Percentiles rank a stretch among this genome's conserved stretches.
phyloP scores from a whole-genome alignment of 2,888 invertebrate species.

The Nyleta sp. region DNA sequence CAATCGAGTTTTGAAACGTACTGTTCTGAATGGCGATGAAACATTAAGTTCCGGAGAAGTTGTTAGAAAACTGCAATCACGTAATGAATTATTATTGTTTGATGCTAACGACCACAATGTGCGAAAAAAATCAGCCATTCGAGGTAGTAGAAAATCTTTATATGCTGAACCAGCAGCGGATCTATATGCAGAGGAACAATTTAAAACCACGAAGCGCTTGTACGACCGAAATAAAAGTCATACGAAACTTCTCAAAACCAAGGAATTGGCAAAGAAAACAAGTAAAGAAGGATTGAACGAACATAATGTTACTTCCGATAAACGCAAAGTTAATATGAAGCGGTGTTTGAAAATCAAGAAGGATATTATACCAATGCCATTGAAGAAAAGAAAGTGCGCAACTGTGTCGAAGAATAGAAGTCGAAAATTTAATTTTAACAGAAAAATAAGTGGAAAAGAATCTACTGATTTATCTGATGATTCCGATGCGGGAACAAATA shows the following conservation, averaged over 20 bases:
- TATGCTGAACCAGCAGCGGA: conserved; percentile 24
- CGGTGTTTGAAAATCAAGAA: too few relatives aligned
- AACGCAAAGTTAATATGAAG: too few relatives aligned
- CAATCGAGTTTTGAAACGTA: conserved; percentile 12
- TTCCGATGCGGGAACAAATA: too few relatives aligned
- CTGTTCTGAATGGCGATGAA: conserved; percentile 4
- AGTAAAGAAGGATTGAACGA: too few relatives aligned
- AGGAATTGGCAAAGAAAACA: not conserved
- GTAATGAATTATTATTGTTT: not conserved
- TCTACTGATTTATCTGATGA: too few relatives aligned
- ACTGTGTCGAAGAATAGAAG: too few relatives aligned
- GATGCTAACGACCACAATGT: not conserved
- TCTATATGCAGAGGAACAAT: conserved; percentile 13
- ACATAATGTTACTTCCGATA: too few relatives aligned
- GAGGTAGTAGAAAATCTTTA: not conserved
- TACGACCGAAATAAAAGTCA: conserved; percentile 16
- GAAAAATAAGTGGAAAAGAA: too few relatives aligned
- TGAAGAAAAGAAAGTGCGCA: too few relatives aligned
- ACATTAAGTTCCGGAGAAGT: not conserved
- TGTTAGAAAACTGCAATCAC: not conserved
- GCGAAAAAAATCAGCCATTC: not conserved
- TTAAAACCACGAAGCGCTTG: conserved; percentile 9
- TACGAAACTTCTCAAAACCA: conserved; percentile 23
- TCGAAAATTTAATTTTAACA: too few relatives aligned
- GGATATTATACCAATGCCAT: too few relatives aligned